These are phyloP conservation scores for Hylia prasina DNA, from an alignment of 2,113 vertebrate genomes.

Conservation along the genomic window DNA sequence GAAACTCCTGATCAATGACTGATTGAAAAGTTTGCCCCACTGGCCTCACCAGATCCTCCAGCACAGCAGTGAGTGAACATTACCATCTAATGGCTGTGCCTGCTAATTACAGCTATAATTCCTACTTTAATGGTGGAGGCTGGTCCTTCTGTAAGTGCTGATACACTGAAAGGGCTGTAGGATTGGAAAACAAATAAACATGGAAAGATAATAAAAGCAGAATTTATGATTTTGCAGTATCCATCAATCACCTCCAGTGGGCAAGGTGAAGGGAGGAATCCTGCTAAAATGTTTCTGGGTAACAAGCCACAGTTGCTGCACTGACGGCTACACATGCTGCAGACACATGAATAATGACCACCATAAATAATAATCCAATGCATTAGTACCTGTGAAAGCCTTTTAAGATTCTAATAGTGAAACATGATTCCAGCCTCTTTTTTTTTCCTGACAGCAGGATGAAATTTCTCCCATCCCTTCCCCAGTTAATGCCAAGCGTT, in stretches of 20 bases:
- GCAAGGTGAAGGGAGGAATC: neutral
- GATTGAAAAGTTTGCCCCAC: neutral
- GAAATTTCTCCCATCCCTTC: neutral
- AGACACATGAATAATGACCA: neutral
- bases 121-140: neutral
- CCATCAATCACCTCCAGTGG: neutral
- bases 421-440: neutral
- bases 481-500: neutral
- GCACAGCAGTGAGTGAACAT: constrained; percentile 1
- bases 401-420: neutral
- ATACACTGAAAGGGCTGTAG: neutral
- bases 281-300: neutral
- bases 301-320: neutral
- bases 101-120: constrained; percentile 53
- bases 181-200: neutral
- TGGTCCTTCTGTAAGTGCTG: neutral
- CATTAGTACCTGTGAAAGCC: neutral
- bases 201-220: neutral
- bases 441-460: neutral
- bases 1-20: neutral
- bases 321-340: neutral
- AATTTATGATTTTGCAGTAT: neutral
- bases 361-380: neutral
- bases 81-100: constrained; percentile 54
- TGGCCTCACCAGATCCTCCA: neutral